Base-by-base conservation (phyloP, 2,888 invertebrate species). In the Perdita meconis region DNA sequence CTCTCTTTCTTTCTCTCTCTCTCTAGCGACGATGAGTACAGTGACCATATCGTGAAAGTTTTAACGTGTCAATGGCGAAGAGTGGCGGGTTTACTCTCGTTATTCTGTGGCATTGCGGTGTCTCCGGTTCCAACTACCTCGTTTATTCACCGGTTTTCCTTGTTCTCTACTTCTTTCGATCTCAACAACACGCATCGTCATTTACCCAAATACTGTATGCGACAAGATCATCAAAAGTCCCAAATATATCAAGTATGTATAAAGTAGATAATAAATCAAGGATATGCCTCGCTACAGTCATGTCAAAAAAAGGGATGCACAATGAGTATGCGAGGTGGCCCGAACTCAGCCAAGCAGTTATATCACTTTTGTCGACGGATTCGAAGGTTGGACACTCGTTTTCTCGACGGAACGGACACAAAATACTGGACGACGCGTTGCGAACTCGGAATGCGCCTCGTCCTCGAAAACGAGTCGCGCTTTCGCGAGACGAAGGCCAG, bases 271-370 rank as follows among this genome's bases (percentile, higher is more conserved):
- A 80, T 82, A 84, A 87, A 86, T 83, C 85, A 88, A 88, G 86
- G 84, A 88, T 89, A 88, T 87, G 90, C 89, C 90, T 91, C 89
- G 90, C 89, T 90, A 90, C 88, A 77, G 83, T 87, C 85, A 83
- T 87, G 80, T 88, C 85, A 82, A 85, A 81, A 85, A 81, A 86
- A 88, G 91, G 91, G 91, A 92, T 92, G 92, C 92, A 92, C 92
- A 92, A 92, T 92, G 92, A 92, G 89, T 92, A 92, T 92, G 92
- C 92, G 91, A 92, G 89, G 89, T 91, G 82, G 87, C 87, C 83
- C 84, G 73, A 86, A 81, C 81, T 87, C 76, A 78, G 87, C 86
- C 85, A 81, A 86, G 83, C 88, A 83, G 83, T 86, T n/a, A 50
- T 78, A 47, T 19, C 60, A 67, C 19, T 53, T 67, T 53, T 59